These are phyloP conservation scores for Chlorodrepanis virens DNA, from an alignment of 2,113 vertebrate genomes.

Conservation along the genomic window DNA sequence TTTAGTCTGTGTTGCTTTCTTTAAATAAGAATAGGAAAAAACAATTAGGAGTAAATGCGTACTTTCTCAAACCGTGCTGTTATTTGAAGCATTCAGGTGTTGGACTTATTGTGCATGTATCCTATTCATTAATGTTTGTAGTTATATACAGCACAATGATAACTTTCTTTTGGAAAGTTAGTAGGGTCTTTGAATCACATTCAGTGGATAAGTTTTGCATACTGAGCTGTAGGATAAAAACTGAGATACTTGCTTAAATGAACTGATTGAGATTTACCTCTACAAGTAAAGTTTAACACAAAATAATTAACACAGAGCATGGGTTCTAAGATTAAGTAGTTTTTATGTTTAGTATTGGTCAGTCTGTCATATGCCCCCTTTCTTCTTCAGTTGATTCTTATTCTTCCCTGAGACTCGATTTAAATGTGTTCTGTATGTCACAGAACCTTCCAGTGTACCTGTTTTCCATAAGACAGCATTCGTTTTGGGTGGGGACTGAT, in stretches of 20 bases:
- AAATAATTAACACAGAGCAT: not conserved
- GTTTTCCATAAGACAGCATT: not conserved
- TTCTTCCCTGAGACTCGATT: not conserved
- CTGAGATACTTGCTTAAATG: not conserved
- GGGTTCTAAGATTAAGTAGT: not conserved
- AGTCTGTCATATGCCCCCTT: not conserved
- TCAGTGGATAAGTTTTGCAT: not conserved
- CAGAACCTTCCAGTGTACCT: not conserved
- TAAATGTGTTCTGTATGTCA: not conserved
- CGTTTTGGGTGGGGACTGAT: not conserved
- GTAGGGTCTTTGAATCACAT: not conserved
- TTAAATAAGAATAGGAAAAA: not conserved
- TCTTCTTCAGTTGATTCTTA: not conserved
- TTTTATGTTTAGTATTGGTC: not conserved
- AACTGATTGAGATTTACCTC: not conserved
- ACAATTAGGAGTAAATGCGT: not conserved
- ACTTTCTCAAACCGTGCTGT: not conserved
- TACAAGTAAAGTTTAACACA: not conserved
- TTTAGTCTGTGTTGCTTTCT: not conserved
- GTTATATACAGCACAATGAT: not conserved
- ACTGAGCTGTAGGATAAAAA: not conserved
- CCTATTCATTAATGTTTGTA: not conserved
- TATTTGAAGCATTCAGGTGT: not conserved
- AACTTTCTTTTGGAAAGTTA: not conserved
- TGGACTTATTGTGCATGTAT: not conserved